These are phyloP conservation scores for Scaptomyza parva DNA, from an alignment of 2,888 invertebrate species.

Conservation along the genomic window DNA sequence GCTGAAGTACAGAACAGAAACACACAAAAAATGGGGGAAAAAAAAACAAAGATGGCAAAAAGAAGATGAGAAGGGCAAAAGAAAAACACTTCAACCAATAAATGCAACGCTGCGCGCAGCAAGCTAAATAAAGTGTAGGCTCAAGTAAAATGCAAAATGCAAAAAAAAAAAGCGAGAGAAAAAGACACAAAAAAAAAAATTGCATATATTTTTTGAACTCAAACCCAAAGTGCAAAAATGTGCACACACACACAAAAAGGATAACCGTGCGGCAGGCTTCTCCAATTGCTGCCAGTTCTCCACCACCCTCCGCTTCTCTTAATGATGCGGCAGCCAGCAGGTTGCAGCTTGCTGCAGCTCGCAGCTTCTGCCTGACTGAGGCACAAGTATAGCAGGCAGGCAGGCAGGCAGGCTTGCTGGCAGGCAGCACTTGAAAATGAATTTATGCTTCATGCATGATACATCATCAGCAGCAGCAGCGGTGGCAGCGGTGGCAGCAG, in stretches of 20 bases:
- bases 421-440: slow-evolving; percentile 76
- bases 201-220: slow-evolving; percentile 52
- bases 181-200: slow-evolving; percentile 32
- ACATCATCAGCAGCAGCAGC: slow-evolving; percentile 66
- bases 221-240: slow-evolving; percentile 49
- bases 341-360: slow-evolving; percentile 23
- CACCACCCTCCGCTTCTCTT: slow-evolving; percentile 20
- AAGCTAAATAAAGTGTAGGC: slow-evolving; percentile 78
- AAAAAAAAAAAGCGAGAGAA: slow-evolving; percentile 35
- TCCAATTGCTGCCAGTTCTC: slow-evolving; percentile 32
- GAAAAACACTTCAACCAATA: slow-evolving; percentile 76
- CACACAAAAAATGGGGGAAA: slow-evolving; percentile 11
- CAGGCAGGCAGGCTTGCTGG: slow-evolving; percentile 38
- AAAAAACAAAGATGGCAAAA: slow-evolving; percentile 6
- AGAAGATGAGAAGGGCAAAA: slow-evolving; percentile 48
- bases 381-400: slow-evolving; percentile 59
- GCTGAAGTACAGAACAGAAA: slow-evolving; percentile 31
- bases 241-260: slow-evolving; percentile 68
- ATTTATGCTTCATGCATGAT: slow-evolving; percentile 81
- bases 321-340: slow-evolving; percentile 47
- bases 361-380: slow-evolving; percentile 55
- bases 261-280: slow-evolving; percentile 56
- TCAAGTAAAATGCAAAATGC: slow-evolving; percentile 66
- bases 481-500: slow-evolving; percentile 36
- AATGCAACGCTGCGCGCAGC: slow-evolving; percentile 66